Base-by-base conservation (phyloP, 64 coral and sea anemone species). In the Montipora cactus region DNA sequence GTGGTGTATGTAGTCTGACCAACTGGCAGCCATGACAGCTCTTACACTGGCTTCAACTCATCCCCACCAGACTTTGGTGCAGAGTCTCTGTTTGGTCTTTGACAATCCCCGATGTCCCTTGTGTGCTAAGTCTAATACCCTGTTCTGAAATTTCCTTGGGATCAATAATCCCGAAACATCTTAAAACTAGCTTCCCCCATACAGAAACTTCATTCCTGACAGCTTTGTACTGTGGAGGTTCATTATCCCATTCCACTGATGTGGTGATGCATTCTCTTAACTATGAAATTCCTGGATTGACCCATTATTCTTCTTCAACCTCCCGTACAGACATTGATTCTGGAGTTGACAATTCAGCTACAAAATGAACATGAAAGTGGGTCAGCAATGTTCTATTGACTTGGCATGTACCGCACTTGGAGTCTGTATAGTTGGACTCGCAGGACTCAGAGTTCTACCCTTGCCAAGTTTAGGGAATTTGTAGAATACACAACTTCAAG, bases 11-110 rank as follows among this genome's bases (percentile, higher is more conserved):
- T 7, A 44, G 62, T 37, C 76, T 78, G 15, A 94, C 92, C 5
- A 94, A 44, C 69, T 94, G 92, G 49, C 92, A 94, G 5, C 92
- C 77, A 81, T 81, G 77, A 59, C 87, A 94, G 47, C 48, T 81
- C 61, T 67, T 94, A 37, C 86, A 89, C 44, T 89, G 12, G 55
- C 49, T 82, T 94, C 87, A 4, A 62, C 92, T 74, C 82, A 76
- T 22, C 55, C 18, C 92, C 83, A 94, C 84, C 83, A 88, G 1
- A 92, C 61, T 50, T 83, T 92, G 5, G 79, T 73, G 14, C 80
- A 21, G 5, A 92, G 52, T 84, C 90, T 87, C 47, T 89, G 92
- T 48, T 92, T 92, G n/a, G 81, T 88, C 66, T 94, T 94, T 8
- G 59, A 62, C 44, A 88, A 9, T 22, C 77, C 84, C 25, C 89